A percentile compares a stretch with the other conserved stretches of the same genome.
Conservation (phyloP, 35 echinoderm and acorn worm genomes). For the Ophiothrix spiculata region DNA sequence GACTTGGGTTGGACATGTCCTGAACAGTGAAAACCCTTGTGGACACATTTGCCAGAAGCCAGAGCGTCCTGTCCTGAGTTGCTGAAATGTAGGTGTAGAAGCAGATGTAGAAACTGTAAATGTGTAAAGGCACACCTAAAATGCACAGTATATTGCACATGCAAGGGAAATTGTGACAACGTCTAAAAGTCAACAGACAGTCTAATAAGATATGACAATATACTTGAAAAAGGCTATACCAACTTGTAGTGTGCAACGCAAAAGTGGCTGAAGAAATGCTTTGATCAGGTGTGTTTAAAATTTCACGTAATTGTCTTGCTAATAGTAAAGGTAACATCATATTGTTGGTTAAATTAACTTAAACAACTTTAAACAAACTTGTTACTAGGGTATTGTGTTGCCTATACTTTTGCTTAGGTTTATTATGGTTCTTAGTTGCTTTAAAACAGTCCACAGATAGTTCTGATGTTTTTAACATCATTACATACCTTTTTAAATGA, state of each 20-base stretch:
- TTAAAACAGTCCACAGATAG: not conserved
- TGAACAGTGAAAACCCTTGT: not conserved
- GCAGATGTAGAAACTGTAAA: conserved; percentile 38
- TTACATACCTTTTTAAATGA: not conserved
- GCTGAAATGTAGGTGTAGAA: conserved; percentile 24
- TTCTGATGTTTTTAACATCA: not conserved
- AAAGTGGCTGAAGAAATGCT: not conserved
- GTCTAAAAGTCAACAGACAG: not conserved
- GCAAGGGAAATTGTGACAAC: not conserved
- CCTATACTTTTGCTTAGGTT: not conserved
- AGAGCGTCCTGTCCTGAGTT: conserved; percentile 10
- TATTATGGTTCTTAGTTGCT: not conserved
- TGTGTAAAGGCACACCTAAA: conserved; percentile 16
- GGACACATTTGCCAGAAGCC: not conserved
- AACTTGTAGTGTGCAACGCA: not conserved
- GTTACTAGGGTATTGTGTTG: not conserved
- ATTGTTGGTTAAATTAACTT: not conserved
- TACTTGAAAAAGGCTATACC: not conserved
- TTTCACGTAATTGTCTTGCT: not conserved
- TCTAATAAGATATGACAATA: not conserved
- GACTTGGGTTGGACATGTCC: not conserved
- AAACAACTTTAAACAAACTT: not conserved
- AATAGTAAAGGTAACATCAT: not conserved
- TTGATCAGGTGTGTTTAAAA: not conserved
- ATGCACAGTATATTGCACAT: conserved; percentile 18